phyloP scores from a whole-genome alignment of 2,113 vertebrate genomes.

The Varanus komodoensis region DNA sequence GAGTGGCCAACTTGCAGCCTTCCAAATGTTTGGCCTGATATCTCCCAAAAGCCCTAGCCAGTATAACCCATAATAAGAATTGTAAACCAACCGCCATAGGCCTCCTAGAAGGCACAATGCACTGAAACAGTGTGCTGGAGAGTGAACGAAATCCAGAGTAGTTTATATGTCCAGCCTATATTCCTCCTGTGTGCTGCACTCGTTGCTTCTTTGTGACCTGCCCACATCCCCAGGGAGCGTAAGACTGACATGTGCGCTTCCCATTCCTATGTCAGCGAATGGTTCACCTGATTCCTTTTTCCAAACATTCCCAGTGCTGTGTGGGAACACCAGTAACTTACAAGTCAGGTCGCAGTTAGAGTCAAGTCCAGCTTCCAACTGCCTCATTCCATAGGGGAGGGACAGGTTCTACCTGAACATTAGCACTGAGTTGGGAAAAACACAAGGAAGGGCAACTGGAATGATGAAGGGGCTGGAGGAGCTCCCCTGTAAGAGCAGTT shows the following conservation, averaged over 20 bases:
- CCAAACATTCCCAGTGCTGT: neutral
- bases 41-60: no score
- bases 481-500: no score
- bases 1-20: no score
- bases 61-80: no score
- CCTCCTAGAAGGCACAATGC: neutral
- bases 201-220: neutral
- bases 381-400: neutral
- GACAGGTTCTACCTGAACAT: neutral
- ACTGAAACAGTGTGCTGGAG: neutral
- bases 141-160: neutral
- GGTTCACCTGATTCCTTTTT: neutral
- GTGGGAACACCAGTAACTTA: neutral
- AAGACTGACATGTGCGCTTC: neutral
- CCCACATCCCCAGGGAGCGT: neutral
- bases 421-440: no score
- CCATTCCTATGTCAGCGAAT: neutral
- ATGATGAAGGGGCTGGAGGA: no score
- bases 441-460: no score
- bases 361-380: neutral
- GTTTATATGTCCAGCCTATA: neutral
- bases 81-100: no score
- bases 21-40: no score
- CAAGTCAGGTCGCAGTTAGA: neutral
- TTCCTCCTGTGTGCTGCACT: neutral